These are phyloP conservation scores for Lasioglossum baleicum DNA, from an alignment of 1,140 invertebrate species.

Conservation along the genomic window DNA sequence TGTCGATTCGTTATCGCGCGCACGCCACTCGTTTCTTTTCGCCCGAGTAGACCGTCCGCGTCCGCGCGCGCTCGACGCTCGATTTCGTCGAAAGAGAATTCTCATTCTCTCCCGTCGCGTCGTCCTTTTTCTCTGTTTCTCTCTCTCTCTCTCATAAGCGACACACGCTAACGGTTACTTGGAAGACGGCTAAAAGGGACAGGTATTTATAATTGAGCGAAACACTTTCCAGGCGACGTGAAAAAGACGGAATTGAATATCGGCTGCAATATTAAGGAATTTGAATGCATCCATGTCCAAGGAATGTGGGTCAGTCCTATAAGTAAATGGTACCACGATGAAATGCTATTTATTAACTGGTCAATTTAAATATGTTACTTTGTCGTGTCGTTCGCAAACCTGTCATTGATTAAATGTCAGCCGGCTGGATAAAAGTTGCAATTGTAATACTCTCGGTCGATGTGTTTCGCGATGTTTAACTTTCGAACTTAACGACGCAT, in stretches of 20 bases:
- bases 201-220: conserved; percentile 18
- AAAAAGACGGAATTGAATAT: conserved; percentile 11
- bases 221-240: not conserved
- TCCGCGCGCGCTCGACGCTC: too few relatives aligned
- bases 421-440: conserved; percentile 1
- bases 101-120: too few relatives aligned
- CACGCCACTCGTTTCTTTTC: conserved; percentile 19
- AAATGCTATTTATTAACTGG: conserved; percentile 32
- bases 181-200: not conserved
- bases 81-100: too few relatives aligned
- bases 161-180: too few relatives aligned
- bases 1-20: conserved; percentile 35
- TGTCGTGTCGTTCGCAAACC: not conserved
- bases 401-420: not conserved
- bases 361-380: conserved; percentile 21
- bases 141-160: too few relatives aligned
- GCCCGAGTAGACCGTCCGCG: not conserved
- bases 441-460: not conserved
- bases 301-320: conserved; percentile 25
- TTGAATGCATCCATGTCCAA: conserved; percentile 13
- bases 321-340: not conserved
- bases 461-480: not conserved
- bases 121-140: too few relatives aligned
- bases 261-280: conserved; percentile 28
- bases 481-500: not conserved